These are phyloP conservation scores for Sylvicola fuscatus DNA, from an alignment of 2,888 invertebrate genomes.

Conservation along the genomic window DNA sequence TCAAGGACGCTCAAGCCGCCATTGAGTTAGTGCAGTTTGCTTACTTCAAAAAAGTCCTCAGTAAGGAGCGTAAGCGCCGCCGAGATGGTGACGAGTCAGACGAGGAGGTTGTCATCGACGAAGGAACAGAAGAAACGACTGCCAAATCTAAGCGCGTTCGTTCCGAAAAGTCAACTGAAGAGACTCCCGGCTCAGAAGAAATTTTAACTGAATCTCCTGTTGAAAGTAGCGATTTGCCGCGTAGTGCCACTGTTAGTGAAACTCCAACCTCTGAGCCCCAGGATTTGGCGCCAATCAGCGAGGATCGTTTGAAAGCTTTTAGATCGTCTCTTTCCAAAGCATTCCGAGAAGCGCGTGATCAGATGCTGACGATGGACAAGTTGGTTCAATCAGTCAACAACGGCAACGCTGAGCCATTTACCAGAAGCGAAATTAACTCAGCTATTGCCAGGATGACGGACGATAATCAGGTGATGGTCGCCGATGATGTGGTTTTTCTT, in stretches of 20 bases:
- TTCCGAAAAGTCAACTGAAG: constrained; percentile 1
- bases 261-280: constrained; percentile 8
- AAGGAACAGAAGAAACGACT: neutral
- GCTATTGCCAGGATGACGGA: constrained; percentile 70
- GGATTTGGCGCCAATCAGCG: constrained; percentile 18
- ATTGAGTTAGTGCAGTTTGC: constrained; percentile 89
- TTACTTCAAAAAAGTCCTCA: constrained; percentile 80
- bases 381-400: constrained; percentile 44
- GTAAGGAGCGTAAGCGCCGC: constrained; percentile 49
- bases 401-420: constrained; percentile 36
- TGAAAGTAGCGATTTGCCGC: constrained; percentile 23
- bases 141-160: constrained; percentile 10
- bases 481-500: constrained; percentile 64
- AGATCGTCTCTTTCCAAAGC: constrained; percentile 49
- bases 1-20: constrained; percentile 73
- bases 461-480: constrained; percentile 82
- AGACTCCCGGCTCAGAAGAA: constrained; percentile 10
- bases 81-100: constrained; percentile 31
- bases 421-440: constrained; percentile 46
- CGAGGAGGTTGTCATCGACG: constrained; percentile 16
- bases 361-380: constrained; percentile 45
- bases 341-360: constrained; percentile 57
- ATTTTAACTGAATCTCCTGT: constrained; percentile 6
- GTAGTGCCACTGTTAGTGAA: constrained; percentile 10
- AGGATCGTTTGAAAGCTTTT: constrained; percentile 39